Conservation (phyloP, 1,140 invertebrate species). For the Aphelinus certus region DNA sequence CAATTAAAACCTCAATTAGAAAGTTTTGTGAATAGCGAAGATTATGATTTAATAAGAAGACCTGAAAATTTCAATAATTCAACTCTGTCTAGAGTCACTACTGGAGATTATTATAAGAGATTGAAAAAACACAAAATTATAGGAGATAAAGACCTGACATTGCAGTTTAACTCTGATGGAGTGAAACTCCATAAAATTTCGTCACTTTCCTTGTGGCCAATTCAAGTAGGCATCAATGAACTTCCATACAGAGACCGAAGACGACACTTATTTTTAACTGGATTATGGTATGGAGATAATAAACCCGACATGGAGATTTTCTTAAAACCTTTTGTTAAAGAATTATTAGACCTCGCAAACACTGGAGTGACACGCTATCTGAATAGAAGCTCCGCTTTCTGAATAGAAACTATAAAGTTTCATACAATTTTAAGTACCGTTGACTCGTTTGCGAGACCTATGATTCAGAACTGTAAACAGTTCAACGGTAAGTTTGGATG, state of each 20-base stretch:
- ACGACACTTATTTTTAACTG: constrained; percentile 9
- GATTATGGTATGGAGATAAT: constrained; percentile 10
- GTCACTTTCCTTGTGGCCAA: constrained; percentile 2
- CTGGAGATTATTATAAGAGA: constrained; percentile 1
- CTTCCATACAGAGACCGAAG: constrained; percentile 1
- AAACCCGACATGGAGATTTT: not conserved
- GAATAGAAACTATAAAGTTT: constrained; percentile 22
- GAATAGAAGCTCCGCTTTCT: not conserved
- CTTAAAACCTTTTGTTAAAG: constrained; percentile 14
- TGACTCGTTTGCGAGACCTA: constrained; percentile 27
- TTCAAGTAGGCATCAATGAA: constrained; percentile 19
- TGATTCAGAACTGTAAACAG: constrained; percentile 32
- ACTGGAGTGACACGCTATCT: not conserved
- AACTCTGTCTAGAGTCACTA: not conserved
- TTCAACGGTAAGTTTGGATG: constrained; percentile 37
- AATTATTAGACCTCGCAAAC: not conserved
- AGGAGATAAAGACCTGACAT: constrained; percentile 8
- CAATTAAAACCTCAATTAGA: not conserved
- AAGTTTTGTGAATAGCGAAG: not conserved
- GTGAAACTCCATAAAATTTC: not conserved
- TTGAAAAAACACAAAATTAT: not conserved
- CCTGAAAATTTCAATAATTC: too few species aligned
- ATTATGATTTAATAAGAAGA: not conserved
- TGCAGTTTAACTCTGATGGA: constrained; percentile 15
- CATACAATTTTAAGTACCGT: constrained; percentile 30